phyloP scores from a whole-genome alignment of 2,888 invertebrate species.

The Apodemia zela region DNA sequence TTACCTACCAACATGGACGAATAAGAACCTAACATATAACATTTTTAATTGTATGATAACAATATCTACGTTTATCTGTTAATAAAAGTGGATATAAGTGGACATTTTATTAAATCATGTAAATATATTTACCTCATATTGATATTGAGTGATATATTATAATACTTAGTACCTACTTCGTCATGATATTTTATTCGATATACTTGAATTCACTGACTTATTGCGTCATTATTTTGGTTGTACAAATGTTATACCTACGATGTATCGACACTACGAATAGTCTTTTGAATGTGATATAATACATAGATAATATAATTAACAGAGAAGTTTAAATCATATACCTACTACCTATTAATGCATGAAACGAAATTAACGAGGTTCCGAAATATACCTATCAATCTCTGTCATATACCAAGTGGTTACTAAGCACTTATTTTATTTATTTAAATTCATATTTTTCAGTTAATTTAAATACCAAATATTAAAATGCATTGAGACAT shows the following conservation, averaged over 20 bases:
- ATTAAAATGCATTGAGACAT: too few relatives aligned
- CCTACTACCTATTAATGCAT: too few relatives aligned
- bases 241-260: not conserved
- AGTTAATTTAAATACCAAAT: too few relatives aligned
- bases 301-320: not conserved
- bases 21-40: too few relatives aligned
- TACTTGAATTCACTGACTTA: not conserved
- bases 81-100: not conserved
- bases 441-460: too few relatives aligned
- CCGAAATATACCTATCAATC: too few relatives aligned
- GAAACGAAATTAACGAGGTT: too few relatives aligned
- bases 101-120: not conserved
- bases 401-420: too few relatives aligned
- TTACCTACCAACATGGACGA: too few relatives aligned
- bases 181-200: not conserved
- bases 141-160: not conserved
- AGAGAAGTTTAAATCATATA: not conserved
- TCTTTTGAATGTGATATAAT: not conserved
- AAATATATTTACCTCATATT: not conserved
- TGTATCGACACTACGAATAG: not conserved
- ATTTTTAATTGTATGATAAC: not conserved
- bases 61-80: not conserved
- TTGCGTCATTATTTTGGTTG: not conserved
- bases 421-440: too few relatives aligned
- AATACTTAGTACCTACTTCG: not conserved